phyloP scores from a whole-genome alignment of 2,888 invertebrate species.

The Boloria euphrosyne region DNA sequence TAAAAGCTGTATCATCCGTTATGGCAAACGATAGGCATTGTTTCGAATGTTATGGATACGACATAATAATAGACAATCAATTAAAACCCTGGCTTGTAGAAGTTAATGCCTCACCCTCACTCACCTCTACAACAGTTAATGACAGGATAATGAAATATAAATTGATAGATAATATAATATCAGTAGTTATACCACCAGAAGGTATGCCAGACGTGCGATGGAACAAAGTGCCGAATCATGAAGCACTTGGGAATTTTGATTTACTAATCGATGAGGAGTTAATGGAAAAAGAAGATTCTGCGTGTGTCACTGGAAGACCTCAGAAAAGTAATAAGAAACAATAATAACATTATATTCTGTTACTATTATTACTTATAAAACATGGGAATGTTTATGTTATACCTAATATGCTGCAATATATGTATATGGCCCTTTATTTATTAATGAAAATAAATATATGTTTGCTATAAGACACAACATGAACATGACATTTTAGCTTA shows the following conservation, averaged over 20 bases:
- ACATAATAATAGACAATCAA: slow-evolving; percentile 96
- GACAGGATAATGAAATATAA: slow-evolving; percentile 97
- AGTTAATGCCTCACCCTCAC: slow-evolving; percentile 97
- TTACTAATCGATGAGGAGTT: slow-evolving; percentile 92
- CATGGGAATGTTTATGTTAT: too few species aligned
- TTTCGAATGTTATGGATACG: slow-evolving; percentile 97
- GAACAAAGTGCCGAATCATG: slow-evolving; percentile 90
- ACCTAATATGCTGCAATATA: too few species aligned
- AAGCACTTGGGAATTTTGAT: slow-evolving; percentile 91
- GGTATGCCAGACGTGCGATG: slow-evolving; percentile 94
- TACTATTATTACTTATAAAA: too few species aligned
- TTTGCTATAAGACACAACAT: too few species aligned
- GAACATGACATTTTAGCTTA: too few species aligned
- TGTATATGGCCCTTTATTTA: too few species aligned
- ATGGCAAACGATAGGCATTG: slow-evolving; percentile 97
- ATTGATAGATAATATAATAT: slow-evolving; percentile 95
- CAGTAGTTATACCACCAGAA: slow-evolving; percentile 93
- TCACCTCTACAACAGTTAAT: slow-evolving; percentile 96
- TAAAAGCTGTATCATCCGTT: slow-evolving; percentile 96
- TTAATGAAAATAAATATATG: too few species aligned
- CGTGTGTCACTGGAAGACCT: slow-evolving; percentile 11
- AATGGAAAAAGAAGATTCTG: slow-evolving; percentile 84
- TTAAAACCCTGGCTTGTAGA: slow-evolving; percentile 97
- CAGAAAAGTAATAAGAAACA: slow-evolving; percentile 19
- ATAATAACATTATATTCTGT: background rate